Conservation (phyloP, 2,797 vertebrate species). For the Chelidonichthys spinosus region DNA sequence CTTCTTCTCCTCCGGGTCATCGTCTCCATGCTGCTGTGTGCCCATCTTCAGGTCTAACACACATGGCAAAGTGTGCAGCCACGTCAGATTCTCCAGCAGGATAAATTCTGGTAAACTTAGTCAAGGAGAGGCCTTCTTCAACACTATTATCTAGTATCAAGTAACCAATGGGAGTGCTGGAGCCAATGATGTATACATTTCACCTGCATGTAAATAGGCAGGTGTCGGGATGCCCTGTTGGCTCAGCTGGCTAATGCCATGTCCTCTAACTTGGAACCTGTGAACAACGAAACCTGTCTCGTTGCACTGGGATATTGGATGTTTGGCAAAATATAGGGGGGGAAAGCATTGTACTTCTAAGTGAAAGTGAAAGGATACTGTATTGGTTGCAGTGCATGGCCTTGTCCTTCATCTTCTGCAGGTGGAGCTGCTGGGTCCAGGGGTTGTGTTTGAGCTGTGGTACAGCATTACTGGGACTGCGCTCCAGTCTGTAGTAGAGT, state of each 20-base stretch:
- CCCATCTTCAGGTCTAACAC: slow-evolving; percentile 98
- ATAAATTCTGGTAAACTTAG: slow-evolving; percentile 90
- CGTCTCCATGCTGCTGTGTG: slow-evolving; percentile 93
- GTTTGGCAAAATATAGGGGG: not conserved
- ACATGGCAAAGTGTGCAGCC: slow-evolving; percentile 91
- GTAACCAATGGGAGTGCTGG: slow-evolving; percentile 17
- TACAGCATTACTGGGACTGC: slow-evolving; percentile 84
- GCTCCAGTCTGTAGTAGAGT: slow-evolving; percentile 91
- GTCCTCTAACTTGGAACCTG: not conserved
- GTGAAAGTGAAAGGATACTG: slow-evolving; percentile 89
- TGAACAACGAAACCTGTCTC: not conserved
- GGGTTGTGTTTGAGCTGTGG: slow-evolving; percentile 95
- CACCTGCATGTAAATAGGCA: slow-evolving; percentile 7
- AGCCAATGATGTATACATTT: not conserved
- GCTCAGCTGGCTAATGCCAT: slow-evolving; percentile 2
- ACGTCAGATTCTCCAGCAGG: slow-evolving; percentile 95
- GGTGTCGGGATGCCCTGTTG: not conserved
- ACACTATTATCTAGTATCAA: slow-evolving; percentile 7
- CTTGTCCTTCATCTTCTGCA: slow-evolving; percentile 95
- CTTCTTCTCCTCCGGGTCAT: slow-evolving; percentile 93
- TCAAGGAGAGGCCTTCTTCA: slow-evolving; percentile 62
- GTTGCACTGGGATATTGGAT: not conserved
- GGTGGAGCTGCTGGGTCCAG: slow-evolving; percentile 96
- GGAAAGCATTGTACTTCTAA: too few relatives aligned
- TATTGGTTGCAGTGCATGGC: slow-evolving; percentile 95